These are phyloP conservation scores for Baryphthengus martii DNA, from an alignment of 2,113 vertebrate species.

Conservation along the genomic window DNA sequence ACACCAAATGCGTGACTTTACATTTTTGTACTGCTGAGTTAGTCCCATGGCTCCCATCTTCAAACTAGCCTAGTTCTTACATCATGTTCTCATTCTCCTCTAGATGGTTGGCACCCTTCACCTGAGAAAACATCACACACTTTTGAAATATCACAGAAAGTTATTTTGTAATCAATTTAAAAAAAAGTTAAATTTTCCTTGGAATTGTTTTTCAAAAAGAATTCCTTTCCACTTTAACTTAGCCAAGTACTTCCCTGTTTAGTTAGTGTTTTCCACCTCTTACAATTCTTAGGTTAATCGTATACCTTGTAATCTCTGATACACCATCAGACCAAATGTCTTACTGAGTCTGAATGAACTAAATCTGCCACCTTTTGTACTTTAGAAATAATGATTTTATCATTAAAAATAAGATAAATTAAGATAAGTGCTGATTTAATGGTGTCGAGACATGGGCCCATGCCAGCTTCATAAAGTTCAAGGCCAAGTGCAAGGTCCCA, in stretches of 20 bases:
- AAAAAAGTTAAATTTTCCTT: not conserved
- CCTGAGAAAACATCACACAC: not conserved
- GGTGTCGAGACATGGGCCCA: too few species aligned
- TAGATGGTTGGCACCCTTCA: rapidly evolving
- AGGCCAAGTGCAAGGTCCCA: too few species aligned
- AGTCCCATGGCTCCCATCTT: not conserved
- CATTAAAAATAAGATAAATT: too few species aligned
- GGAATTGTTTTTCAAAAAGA: not conserved
- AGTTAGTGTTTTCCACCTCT: not conserved
- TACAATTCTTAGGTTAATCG: not conserved
- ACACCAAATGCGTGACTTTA: not conserved
- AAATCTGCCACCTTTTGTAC: not conserved
- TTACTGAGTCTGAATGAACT: not conserved
- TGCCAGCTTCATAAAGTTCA: too few species aligned
- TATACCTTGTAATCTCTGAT: not conserved
- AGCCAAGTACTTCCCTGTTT: not conserved
- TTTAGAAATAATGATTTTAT: not conserved
- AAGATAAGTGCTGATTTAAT: not conserved
- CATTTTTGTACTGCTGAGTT: not conserved
- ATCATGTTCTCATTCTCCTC: not conserved
- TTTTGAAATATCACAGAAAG: not conserved
- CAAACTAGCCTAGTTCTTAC: not conserved
- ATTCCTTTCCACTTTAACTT: not conserved
- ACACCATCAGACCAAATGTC: not conserved
- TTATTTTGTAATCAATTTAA: not conserved